Base-by-base conservation (phyloP, 2,797 vertebrate species). In the Sciaenops ocellatus region DNA sequence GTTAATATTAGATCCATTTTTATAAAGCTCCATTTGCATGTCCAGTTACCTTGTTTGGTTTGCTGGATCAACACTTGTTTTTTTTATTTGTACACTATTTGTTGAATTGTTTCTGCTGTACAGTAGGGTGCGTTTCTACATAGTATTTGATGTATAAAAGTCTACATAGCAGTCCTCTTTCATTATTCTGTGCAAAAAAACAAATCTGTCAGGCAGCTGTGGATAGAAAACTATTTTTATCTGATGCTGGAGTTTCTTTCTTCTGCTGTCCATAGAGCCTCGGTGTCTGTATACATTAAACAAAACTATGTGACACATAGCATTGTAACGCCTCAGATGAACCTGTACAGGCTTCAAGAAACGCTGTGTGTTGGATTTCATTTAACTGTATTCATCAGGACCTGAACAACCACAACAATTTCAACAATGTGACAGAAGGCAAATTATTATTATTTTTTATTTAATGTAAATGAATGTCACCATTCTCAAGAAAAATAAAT, bases 401-500 rank as follows among this genome's bases (percentile, higher is more conserved):
- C 50, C 69, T 64, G 69, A 65, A 72, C 59, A 86, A 61, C 51
- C 46, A 54, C 16, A 44, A 68, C 46, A 67, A 80, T 52, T 86
- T 68, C 60, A 70, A 70, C 74, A 77, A 78, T 56, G 52, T 71
- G 60, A 86, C 71, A 24, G 20, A 57, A 42, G 12, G 15, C n/a
- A 13, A 64, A 44, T 22, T 70, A 10, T 42, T 62, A 50, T 54
- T 13, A 30, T 68, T 67, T 86, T 80, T 83, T 41, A 83, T 79
- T 81, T 79, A 46, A 85, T 89, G 86, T 92, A 72, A 73, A 87
- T 89, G 72, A 88, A 88, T 86, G 83, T 89, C 79, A 86, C 66
- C 9, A 52, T 73, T 87, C 74, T 76, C 70, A 85, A 88, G 4
- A 75, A 81, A 86, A 92, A 93, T 90, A 91, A 92, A 92, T 68